Base-by-base conservation (phyloP, 2,888 invertebrate species). In the Amblyjoppa fuscipennis region DNA sequence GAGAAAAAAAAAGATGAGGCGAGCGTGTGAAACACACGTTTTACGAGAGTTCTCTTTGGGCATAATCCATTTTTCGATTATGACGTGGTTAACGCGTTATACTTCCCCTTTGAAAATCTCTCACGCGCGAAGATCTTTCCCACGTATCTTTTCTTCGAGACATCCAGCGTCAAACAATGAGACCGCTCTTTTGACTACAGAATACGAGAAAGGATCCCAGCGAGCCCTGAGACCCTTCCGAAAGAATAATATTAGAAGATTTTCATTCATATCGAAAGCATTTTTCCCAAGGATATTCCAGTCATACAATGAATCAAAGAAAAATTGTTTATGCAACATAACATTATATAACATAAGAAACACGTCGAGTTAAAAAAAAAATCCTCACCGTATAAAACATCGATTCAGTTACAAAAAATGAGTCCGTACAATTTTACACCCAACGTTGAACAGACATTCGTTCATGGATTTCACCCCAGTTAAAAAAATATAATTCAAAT, bases 11-110 rank as follows among this genome's bases (percentile, higher is more conserved):
- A 68, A 34, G 13, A 34, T 45, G 77, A 74, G 61, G 31, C 41
- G 79, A 85, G 89, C 91, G 91, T 91, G 92, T 90, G 91, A 92
- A 91, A 91, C 89, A 87, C 84, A 87, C 87, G 87, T 86, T 81
- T 76, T 59, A 51, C 51, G 51, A 61, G n/a, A 64, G 31, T 20
- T 34, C 51, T 56, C 41, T 61, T 41, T 64, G 28, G 5, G 7
- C 31, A 59, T 28, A 16, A 78, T 70, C 56, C 51, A 71, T 76
- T 77, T 71, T 82, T 28, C 49, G 53, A 38, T 75, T 56, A 74
- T 59, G 59, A 69, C 45, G 45, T 69, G 66, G 59, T 59, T 70
- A 41, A 49, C 59, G 9, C n/a, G 45, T 34, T 51, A 45, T 7
- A 45, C 31, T 81, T 81, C 51, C 71, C 49, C 56, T 45, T 31